Evolutionary conservation across 2,797 vertebrate genomes (phyloP).

Genomic region (Crypturellus tataupa): DNA sequence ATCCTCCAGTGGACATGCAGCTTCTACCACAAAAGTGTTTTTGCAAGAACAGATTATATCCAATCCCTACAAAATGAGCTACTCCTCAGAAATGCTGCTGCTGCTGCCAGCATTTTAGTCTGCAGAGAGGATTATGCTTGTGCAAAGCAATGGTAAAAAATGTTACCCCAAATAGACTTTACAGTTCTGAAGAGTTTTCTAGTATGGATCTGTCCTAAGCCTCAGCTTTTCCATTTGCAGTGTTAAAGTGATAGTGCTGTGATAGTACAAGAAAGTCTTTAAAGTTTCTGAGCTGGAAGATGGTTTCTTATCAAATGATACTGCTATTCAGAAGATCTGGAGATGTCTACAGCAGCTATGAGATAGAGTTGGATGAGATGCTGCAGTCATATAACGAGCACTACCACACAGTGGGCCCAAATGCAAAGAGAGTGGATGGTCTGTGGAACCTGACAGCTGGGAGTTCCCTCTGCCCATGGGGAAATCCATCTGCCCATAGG

Average conservation of each 20-base stretch:
- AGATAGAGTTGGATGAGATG: neutral
- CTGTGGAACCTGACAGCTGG: neutral
- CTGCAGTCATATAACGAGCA: neutral
- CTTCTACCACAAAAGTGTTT: conserved; percentile 12
- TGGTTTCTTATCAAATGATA: neutral
- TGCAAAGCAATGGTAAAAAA: neutral
- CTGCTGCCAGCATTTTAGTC: neutral
- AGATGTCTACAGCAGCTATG: neutral
- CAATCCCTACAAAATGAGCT: neutral
- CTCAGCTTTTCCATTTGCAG: neutral
- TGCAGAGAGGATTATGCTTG: neutral
- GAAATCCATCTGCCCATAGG: neutral
- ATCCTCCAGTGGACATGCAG: conserved; percentile 3
- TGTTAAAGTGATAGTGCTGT: neutral
- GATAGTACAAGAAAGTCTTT: neutral
- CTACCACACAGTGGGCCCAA: neutral
- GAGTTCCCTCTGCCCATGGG: neutral
- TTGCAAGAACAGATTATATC: conserved; percentile 6
- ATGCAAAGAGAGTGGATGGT: neutral
- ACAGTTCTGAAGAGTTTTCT: neutral
- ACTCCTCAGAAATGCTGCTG: neutral
- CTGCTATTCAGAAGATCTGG: neutral
- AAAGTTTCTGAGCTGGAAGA: neutral
- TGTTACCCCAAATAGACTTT: neutral
- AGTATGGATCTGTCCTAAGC: neutral